Conservation (phyloP, 1,140 invertebrate species). For the Monochamus saltuarius region DNA sequence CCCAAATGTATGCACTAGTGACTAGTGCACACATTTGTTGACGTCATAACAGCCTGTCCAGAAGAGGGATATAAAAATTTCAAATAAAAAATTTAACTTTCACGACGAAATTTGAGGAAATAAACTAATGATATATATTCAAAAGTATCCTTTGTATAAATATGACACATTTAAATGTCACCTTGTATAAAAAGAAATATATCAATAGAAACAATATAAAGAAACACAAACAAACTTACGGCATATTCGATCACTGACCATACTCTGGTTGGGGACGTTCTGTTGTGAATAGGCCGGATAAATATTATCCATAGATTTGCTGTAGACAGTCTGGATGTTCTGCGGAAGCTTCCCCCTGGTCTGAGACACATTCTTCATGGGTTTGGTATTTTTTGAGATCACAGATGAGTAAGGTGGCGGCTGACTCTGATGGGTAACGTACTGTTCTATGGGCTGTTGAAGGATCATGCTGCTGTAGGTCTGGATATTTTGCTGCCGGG, state of each 20-base stretch:
- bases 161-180: no score
- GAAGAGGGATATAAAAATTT: no score
- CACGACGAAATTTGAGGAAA: no score
- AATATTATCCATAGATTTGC: slow-evolving; percentile 28
- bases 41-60: no score
- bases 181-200: no score
- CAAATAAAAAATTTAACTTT: no score
- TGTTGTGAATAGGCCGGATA: slow-evolving; percentile 33
- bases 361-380: slow-evolving; percentile 29
- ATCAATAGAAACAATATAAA: no score
- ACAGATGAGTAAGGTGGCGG: slow-evolving; percentile 49
- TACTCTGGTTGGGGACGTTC: not conserved
- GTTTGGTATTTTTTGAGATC: slow-evolving; percentile 52
- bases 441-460: slow-evolving; percentile 14
- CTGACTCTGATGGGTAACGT: slow-evolving; percentile 31
- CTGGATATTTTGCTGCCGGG: slow-evolving; percentile 1
- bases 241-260: slow-evolving; percentile 2
- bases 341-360: slow-evolving; percentile 20
- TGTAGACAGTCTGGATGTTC: slow-evolving; percentile 19
- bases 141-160: no score
- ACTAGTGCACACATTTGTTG: no score
- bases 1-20: no score
- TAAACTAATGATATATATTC: no score
- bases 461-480: slow-evolving; percentile 26
- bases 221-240: slow-evolving; percentile 2